Evolutionary conservation across 2,113 vertebrate species (phyloP), one percentile per base, ranked within the genome.

Genomic region (Hemibagrus wyckioides): DNA sequence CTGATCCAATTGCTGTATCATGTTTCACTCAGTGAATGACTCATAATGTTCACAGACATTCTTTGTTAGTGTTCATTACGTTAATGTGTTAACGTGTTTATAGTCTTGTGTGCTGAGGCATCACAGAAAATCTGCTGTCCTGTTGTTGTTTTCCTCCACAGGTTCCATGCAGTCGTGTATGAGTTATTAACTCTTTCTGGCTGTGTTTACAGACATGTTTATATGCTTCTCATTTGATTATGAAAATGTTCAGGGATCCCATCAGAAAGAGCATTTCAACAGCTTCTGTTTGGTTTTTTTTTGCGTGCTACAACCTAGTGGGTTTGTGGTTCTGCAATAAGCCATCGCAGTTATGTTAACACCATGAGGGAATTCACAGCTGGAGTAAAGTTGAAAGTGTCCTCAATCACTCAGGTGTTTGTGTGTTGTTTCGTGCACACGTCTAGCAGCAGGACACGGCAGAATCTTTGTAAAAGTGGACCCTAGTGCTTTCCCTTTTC

Each of bases 1-100:
- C 63, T 48, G 28, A 25, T 65, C 25, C 44, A 82, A 81, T 71
- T 14, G 23, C 9, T 63, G 44, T 30, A n/a, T 88, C 69, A 41
- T 21, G 52, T 86, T 71, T 88, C 84, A 85, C 7, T 69, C 50
- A 15, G 50, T 71, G 50, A 82, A 59, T 73, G 39, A 30, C 36
- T 71, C 17, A 10, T 41, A 39, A 28, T 21, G 33, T 69, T 71
- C 71, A 57, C 23, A 30, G 23, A 23, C 36, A 28, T 85, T 77
- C 41, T 85, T 85, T 85, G 69, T 84, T 65, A 28, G 28, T 41
- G 25, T 28, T 65, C 79, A 67, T 84, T 79, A 48, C 44, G 5
- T 48, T 48, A 48, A 48, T 48, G 28, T 88, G 76, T 33, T 36
- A 63, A 36, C 11, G 44, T 48, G 44, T 48, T 48, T 48, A 48